Conservation (phyloP, 2,113 vertebrate species). For the Delphinus delphis region DNA sequence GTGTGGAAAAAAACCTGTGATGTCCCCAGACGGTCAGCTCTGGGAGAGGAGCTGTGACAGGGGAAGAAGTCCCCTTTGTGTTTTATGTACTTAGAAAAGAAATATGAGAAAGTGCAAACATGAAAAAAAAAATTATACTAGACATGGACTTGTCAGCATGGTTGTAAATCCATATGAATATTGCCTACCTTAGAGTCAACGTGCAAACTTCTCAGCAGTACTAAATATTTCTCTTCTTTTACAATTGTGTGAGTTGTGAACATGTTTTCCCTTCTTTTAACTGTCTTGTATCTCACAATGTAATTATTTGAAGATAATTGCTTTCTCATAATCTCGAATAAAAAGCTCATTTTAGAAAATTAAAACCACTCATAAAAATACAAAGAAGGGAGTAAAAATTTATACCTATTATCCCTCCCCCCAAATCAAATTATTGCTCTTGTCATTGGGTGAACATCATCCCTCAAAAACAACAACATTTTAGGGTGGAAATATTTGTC, state of each 20-base stretch:
- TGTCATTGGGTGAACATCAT: neutral
- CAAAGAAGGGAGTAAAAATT: neutral
- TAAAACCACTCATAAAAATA: neutral
- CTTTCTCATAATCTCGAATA: slow-evolving; percentile 25
- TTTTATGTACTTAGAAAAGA: neutral
- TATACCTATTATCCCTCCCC: neutral
- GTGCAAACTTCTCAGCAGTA: neutral
- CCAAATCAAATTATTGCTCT: neutral
- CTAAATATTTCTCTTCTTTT: neutral
- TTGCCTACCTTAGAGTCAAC: neutral
- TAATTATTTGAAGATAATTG: neutral
- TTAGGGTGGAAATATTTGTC: neutral
- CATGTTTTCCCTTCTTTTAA: neutral
- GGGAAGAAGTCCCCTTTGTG: neutral
- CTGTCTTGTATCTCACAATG: neutral
- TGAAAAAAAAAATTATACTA: neutral
- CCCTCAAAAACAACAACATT: neutral
- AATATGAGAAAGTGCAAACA: neutral
- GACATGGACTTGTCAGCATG: neutral
- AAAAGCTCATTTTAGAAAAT: neutral
- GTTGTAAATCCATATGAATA: neutral
- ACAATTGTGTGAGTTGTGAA: neutral
- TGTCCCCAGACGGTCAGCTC: neutral
- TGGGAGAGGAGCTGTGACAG: neutral
- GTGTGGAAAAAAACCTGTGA: neutral